These are phyloP conservation scores for Acrobasis repandana DNA, from an alignment of 2,888 invertebrate species.

Conservation along the genomic window DNA sequence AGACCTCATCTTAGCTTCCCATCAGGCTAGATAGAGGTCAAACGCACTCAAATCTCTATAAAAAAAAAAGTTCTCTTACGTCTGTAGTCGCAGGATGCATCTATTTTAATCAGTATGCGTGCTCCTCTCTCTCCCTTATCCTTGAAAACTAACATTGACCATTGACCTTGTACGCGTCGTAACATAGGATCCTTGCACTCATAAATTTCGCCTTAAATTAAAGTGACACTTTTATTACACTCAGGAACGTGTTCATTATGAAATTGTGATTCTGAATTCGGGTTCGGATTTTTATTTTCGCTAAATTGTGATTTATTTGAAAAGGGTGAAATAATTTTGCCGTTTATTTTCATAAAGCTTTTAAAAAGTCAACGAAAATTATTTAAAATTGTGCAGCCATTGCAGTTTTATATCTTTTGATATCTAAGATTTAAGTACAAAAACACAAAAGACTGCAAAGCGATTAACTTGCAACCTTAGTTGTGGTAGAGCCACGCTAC, in stretches of 20 bases:
- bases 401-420: no score
- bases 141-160: conserved; percentile 32
- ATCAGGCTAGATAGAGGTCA: no score
- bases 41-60: no score
- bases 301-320: conserved; percentile 16
- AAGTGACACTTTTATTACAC: conserved; percentile 34
- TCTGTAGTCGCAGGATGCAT: not conserved
- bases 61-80: no score
- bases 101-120: conserved; percentile 23
- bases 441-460: no score
- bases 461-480: no score
- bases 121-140: conserved; percentile 27
- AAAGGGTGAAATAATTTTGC: conserved; percentile 3
- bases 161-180: conserved; percentile 28
- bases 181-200: conserved; percentile 34
- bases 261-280: conserved; percentile 26
- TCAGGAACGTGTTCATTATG: conserved; percentile 25
- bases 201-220: conserved; percentile 33
- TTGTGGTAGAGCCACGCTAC: no score
- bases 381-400: not conserved
- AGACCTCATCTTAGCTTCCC: no score
- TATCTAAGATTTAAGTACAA: no score
- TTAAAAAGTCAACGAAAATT: not conserved
- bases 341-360: not conserved
- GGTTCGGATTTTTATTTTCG: conserved; percentile 13